Evolutionary conservation across 2,888 invertebrate genomes (phyloP).

Genomic region (Machimus atricapillus): DNA sequence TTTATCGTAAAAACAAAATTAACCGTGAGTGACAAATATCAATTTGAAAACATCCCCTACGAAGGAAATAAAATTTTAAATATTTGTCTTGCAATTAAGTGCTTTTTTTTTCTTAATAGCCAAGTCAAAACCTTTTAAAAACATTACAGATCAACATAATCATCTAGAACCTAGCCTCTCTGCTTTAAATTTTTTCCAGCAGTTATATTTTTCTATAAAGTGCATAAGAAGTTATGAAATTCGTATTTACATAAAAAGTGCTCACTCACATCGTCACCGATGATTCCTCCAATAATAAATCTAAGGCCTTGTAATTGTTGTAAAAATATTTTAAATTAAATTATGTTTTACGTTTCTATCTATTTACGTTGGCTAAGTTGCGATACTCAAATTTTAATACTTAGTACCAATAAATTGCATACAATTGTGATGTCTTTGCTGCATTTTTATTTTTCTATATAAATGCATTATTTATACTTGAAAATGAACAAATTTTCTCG

Average conservation of each 20-base stretch:
- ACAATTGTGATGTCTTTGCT: not conserved
- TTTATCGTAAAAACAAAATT: not conserved
- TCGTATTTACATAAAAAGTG: not conserved
- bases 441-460: not conserved
- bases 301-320: not conserved
- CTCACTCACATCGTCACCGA: not conserved
- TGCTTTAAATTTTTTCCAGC: not conserved
- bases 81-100: not conserved
- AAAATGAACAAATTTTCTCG: not conserved
- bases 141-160: not conserved
- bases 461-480: not conserved
- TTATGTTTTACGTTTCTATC: not conserved
- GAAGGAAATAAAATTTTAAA: not conserved
- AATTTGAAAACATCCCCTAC: no score
- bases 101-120: not conserved
- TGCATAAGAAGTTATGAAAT: not conserved
- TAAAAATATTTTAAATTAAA: not conserved
- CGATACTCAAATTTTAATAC: not conserved
- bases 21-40: no score
- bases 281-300: not conserved
- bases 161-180: not conserved
- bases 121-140: not conserved
- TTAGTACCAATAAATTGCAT: not conserved
- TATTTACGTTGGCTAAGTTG: not conserved
- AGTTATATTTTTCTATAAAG: not conserved